phyloP scores from a whole-genome alignment of 2,888 invertebrate genomes.

The Linhomoeus sp. region DNA sequence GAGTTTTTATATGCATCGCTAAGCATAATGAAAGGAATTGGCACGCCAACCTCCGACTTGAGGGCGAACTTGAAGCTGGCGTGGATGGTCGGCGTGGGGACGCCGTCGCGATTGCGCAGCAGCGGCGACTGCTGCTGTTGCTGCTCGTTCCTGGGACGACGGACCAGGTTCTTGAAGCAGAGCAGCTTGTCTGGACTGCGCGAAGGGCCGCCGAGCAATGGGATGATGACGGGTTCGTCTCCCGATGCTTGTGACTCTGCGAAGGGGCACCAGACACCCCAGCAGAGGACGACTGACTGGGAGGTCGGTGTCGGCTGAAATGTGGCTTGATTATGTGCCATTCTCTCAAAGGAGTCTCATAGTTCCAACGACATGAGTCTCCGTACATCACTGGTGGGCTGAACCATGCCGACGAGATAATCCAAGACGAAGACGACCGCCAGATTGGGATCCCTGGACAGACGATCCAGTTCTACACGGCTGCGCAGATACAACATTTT shows the following conservation, averaged over 20 bases:
- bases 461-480: background rate
- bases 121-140: too few species aligned
- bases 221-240: conserved; percentile 15
- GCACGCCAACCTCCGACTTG: background rate
- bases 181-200: conserved; percentile 30
- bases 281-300: conserved; percentile 22
- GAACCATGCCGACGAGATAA: conserved; percentile 13
- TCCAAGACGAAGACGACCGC: conserved; percentile 21
- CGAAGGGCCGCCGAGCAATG: conserved; percentile 29
- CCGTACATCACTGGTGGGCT: background rate
- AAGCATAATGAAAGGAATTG: too few species aligned
- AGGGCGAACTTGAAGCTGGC: background rate
- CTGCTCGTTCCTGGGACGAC: too few species aligned
- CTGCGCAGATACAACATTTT: background rate
- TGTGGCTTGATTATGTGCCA: background rate
- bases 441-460: conserved; percentile 10
- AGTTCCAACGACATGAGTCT: background rate
- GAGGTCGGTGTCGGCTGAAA: conserved; percentile 4
- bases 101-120: background rate
- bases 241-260: conserved; percentile 26
- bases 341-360: too few species aligned
- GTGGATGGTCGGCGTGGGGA: background rate
- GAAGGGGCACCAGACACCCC: conserved; percentile 33
- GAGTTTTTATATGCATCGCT: too few species aligned
- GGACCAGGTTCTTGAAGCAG: conserved; percentile 28